Base-by-base conservation (phyloP, 2,113 vertebrate species). In the Uria aalge region DNA sequence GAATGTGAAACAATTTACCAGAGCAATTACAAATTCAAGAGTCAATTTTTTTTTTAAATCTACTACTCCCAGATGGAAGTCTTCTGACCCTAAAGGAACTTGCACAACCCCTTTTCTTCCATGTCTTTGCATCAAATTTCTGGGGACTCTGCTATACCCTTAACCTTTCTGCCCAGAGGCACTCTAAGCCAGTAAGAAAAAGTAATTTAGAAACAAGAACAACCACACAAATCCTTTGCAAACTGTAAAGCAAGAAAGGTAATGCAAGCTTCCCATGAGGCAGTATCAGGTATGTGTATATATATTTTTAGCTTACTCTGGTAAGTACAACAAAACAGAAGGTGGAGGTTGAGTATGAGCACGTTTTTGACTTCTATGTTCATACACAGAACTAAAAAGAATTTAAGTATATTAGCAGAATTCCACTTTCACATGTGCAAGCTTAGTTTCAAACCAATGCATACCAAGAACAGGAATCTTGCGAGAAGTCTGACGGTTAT, bases 391-490 rank as follows among this genome's bases (percentile, higher is more conserved):
- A 79, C 21, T 85, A 71, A 75, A 78, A 96, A 6, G 15, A 82
- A 79, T 60, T 50, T 26, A 64, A 27, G 26, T 8, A 18, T 43
- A 80, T n/a, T 10, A 93, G 34, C 45, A 85, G 71, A 92, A 83
- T 36, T 75, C 5, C n/a, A n/a, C 18, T 90, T 72, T 47, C 26
- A 80, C 16, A 59, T 5, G 36, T 41, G 34, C 30, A 93, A 80
- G 48, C 43, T 69, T 15, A 84, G 34, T 57, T 96, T 72, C 56
- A 91, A 76, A 77, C 15, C 80, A 86, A 41, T 32, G 87, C 98
- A 97, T 99, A 99, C 99, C 99, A 77, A 99, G 97, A 30, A 99
- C 97, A 89, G 99, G 99, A 96, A 99, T 99, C 98, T 99, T 99
- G 97, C 99, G 99, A 94, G 99, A 99, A 19, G 99, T 99, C 97